phyloP scores from a whole-genome alignment of 2,113 vertebrate genomes.

The Perca schrenkii region DNA sequence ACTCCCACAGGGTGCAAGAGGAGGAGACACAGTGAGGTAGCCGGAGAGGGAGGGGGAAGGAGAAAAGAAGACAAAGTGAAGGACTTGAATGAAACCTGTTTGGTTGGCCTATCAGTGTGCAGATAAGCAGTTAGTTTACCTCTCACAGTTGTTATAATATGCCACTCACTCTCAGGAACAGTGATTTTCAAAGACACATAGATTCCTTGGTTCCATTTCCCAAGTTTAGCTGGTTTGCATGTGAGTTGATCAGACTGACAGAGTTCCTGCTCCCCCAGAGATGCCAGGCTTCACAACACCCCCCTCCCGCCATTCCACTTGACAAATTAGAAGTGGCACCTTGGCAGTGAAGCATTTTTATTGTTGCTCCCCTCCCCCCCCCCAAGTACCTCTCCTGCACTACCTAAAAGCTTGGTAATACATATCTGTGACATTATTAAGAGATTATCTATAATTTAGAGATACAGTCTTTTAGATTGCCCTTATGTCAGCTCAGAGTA shows the following conservation, averaged over 20 bases:
- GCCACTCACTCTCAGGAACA: slow-evolving; percentile 4
- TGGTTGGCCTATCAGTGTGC: slow-evolving; percentile 4
- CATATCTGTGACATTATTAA: not conserved
- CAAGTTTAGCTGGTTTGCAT: slow-evolving; percentile 68
- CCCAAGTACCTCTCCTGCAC: slow-evolving; percentile 25
- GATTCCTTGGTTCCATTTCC: slow-evolving; percentile 43
- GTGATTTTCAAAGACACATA: slow-evolving; percentile 20
- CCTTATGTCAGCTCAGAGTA: not conserved
- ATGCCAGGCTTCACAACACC: slow-evolving; percentile 54
- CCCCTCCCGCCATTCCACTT: slow-evolving; percentile 65
- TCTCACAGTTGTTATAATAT: slow-evolving; percentile 2
- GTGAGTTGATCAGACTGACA: slow-evolving; percentile 86
- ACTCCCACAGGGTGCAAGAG: slow-evolving; percentile 47
- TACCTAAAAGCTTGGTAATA: slow-evolving; percentile 7
- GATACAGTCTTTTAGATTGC: not conserved
- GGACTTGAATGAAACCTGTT: slow-evolving; percentile 18
- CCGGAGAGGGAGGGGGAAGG: not conserved
- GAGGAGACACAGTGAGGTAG: not conserved
- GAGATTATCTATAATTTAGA: not conserved
- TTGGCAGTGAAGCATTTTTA: slow-evolving; percentile 61
- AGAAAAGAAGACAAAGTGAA: not conserved
- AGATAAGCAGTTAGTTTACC: slow-evolving; percentile 6
- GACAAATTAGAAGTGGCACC: slow-evolving; percentile 85
- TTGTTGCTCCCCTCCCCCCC: slow-evolving; percentile 22
- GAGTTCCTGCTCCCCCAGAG: slow-evolving; percentile 83